Percentiles rank a stretch among this genome's conserved stretches.
Evolutionary conservation across 2,888 invertebrate species (phyloP).

Genomic region (Agrenia bidenticulata): DNA sequence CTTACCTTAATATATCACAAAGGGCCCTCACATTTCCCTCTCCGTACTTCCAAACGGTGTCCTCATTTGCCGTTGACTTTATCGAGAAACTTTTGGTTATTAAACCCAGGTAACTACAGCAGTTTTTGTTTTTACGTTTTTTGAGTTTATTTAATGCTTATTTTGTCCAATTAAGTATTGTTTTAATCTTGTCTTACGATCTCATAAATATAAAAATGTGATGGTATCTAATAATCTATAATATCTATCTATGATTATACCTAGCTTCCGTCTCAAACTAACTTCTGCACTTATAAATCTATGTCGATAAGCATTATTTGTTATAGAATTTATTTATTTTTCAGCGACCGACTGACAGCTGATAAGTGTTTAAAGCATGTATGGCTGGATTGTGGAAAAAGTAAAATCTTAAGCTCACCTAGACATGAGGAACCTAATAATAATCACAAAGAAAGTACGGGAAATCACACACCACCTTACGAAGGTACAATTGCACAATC

Average conservation of each 20-base stretch:
- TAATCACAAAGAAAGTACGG: conserved; percentile 43
- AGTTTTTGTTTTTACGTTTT: not conserved
- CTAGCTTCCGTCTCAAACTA: too few relatives aligned
- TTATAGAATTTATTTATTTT: not conserved
- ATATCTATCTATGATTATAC: too few relatives aligned
- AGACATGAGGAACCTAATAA: conserved; percentile 47
- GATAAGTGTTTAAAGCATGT: conserved; percentile 85
- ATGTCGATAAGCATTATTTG: too few relatives aligned
- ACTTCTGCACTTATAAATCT: too few relatives aligned
- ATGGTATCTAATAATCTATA: too few relatives aligned
- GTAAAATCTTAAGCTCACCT: conserved; percentile 14
- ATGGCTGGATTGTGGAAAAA: conserved; percentile 65
- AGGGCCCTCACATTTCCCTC: conserved; percentile 91
- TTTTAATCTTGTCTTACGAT: too few relatives aligned
- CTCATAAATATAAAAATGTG: too few relatives aligned
- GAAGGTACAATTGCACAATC: conserved; percentile 24
- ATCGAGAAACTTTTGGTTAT: conserved; percentile 85
- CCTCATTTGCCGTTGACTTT: conserved; percentile 83
- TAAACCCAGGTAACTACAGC: conserved; percentile 75
- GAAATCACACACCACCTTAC: conserved; percentile 23
- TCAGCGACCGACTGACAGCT: conserved; percentile 83
- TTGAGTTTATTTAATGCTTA: conserved; percentile 4
- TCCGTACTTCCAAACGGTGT: conserved; percentile 85
- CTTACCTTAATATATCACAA: conserved; percentile 94
- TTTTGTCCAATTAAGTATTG: not conserved